These are phyloP conservation scores for Adineta ricciae DNA, from an alignment of 2,888 invertebrate genomes.

Conservation along the genomic window DNA sequence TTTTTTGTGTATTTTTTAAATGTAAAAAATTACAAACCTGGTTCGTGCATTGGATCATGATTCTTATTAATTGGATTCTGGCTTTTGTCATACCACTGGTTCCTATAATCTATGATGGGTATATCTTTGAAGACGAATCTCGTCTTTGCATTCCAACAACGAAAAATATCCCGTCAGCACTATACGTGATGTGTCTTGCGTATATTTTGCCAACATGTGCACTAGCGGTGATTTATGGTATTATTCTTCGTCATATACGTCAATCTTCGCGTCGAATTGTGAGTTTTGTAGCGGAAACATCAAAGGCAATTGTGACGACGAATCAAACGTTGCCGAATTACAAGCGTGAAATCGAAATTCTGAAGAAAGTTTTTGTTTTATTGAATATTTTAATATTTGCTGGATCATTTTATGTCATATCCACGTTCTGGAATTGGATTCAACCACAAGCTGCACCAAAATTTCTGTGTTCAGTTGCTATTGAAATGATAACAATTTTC, in stretches of 20 bases:
- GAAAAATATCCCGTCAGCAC: not conserved
- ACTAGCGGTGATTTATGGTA: not conserved
- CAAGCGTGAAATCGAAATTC: too few species aligned
- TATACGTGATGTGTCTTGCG: not conserved
- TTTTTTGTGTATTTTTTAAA: not conserved
- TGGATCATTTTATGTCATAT: too few species aligned
- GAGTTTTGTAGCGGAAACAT: too few species aligned
- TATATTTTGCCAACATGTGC: not conserved
- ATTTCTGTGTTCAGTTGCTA: too few species aligned
- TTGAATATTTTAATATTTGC: too few species aligned
- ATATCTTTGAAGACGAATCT: not conserved
- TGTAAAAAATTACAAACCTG: not conserved
- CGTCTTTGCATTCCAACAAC: not conserved
- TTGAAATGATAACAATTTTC: too few species aligned
- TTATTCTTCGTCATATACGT: not conserved
- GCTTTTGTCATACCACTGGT: not conserved
- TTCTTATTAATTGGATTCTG: not conserved
- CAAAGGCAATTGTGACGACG: too few species aligned
- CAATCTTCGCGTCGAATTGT: not conserved
- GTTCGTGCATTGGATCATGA: not conserved
- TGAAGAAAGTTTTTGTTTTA: too few species aligned
- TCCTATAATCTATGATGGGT: not conserved
- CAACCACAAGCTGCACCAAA: too few species aligned
- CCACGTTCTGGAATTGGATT: too few species aligned
- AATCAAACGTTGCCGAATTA: too few species aligned